Percentiles rank a stretch among this genome's conserved stretches.
Conservation (phyloP, 1,140 invertebrate species). For the Papilio helenus region DNA sequence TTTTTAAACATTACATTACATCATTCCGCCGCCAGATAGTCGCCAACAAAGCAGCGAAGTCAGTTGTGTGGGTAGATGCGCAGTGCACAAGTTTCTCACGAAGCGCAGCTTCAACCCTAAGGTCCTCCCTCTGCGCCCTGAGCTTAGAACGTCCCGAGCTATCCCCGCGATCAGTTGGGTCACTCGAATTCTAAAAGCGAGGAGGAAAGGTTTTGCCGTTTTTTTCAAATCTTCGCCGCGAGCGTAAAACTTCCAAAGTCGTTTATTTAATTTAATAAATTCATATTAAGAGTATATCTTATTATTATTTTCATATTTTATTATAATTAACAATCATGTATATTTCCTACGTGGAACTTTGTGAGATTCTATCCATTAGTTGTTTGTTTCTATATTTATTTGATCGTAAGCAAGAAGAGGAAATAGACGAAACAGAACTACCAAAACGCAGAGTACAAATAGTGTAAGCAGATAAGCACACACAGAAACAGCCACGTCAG, state of each 20-base stretch:
- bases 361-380: too few relatives aligned
- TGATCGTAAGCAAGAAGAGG: not conserved
- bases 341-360: too few relatives aligned
- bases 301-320: not conserved
- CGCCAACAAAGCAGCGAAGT: constrained; percentile 46
- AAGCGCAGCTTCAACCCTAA: constrained; percentile 45
- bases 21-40: constrained; percentile 48
- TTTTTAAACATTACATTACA: constrained; percentile 39
- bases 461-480: too few relatives aligned
- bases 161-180: constrained; percentile 23
- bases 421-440: not conserved
- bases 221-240: not conserved
- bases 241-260: constrained; percentile 28
- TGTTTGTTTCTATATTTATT: not conserved
- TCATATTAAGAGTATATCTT: not conserved
- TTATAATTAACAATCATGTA: too few relatives aligned
- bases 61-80: constrained; percentile 46
- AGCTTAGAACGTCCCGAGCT: constrained; percentile 38
- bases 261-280: not conserved
- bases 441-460: not conserved
- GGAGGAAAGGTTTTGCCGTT: constrained; percentile 34
- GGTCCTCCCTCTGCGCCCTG: constrained; percentile 36
- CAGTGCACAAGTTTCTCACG: constrained; percentile 40
- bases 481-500: too few relatives aligned
- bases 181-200: constrained; percentile 29